Conservation (phyloP, 1,140 invertebrate species). For the roundworm (Caenorhabditis elegans) region DNA sequence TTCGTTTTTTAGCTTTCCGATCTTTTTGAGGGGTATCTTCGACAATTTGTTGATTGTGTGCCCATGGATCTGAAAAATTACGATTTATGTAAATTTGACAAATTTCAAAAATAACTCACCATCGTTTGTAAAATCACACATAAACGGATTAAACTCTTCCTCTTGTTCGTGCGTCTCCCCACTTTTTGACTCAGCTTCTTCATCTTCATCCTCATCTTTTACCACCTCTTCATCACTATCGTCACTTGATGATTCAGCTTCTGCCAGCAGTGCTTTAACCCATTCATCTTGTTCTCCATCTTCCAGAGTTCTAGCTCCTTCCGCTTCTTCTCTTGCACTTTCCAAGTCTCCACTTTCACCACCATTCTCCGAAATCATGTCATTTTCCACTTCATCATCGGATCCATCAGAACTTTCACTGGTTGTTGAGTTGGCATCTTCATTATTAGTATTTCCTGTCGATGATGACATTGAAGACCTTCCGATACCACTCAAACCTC, state of each 20-base stretch:
- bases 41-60: slow-evolving; percentile 67
- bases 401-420: not conserved
- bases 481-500: not conserved
- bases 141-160: slow-evolving; percentile 63
- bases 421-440: not conserved
- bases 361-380: slow-evolving; percentile 1
- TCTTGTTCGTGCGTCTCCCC: not conserved
- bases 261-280: slow-evolving; percentile 46
- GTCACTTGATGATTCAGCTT: slow-evolving; percentile 46
- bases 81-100: not conserved
- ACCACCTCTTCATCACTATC: slow-evolving; percentile 39
- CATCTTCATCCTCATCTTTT: slow-evolving; percentile 35
- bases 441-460: not conserved
- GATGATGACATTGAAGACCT: not conserved
- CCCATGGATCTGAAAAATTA: slow-evolving; percentile 50
- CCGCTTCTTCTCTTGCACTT: slow-evolving; percentile 22
- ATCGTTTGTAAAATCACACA: slow-evolving; percentile 53
- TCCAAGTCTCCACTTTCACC: slow-evolving; percentile 27
- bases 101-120: slow-evolving; percentile 33
- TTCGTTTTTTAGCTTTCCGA: slow-evolving; percentile 67
- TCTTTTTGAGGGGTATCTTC: slow-evolving; percentile 71
- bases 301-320: not conserved
- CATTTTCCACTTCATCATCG: slow-evolving; percentile 42
- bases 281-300: slow-evolving; percentile 49
- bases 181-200: slow-evolving; percentile 1